Evolutionary conservation across 2,888 invertebrate genomes (phyloP).

Genomic region (Cosmia pyralina): DNA sequence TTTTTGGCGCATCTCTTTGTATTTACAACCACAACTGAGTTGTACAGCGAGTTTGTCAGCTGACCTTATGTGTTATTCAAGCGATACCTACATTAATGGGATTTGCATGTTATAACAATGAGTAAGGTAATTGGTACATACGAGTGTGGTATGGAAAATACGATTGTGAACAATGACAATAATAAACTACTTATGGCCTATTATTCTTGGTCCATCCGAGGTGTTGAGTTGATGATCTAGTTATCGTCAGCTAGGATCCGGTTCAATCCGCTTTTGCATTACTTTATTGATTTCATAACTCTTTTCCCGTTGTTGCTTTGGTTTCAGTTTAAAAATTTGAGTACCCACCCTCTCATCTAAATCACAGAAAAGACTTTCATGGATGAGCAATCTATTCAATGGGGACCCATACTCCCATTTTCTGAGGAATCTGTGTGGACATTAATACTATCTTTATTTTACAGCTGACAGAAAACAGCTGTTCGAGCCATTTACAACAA

Average conservation of each 20-base stretch:
- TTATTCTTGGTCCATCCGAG: constrained; percentile 15
- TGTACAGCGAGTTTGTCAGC: constrained; percentile 70
- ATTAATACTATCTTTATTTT: too few species aligned
- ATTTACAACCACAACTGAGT: constrained; percentile 78
- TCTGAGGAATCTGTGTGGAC: too few species aligned
- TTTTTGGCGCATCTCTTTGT: constrained; percentile 86
- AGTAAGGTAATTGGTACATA: constrained; percentile 32
- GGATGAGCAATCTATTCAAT: not conserved
- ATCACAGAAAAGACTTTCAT: constrained; percentile 12
- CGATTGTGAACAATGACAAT: constrained; percentile 31
- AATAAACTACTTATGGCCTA: constrained; percentile 7
- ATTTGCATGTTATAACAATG: constrained; percentile 49
- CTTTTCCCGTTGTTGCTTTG: not conserved
- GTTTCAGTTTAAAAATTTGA: constrained; percentile 19
- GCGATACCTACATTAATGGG: constrained; percentile 45
- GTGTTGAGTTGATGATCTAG: constrained; percentile 11
- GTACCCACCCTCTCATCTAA: not conserved
- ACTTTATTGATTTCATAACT: constrained; percentile 6
- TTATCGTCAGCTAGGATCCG: not conserved
- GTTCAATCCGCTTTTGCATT: constrained; percentile 8
- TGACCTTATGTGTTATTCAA: constrained; percentile 65
- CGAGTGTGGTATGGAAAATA: constrained; percentile 29
- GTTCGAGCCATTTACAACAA: too few species aligned
- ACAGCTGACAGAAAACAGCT: too few species aligned
- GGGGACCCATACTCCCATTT: too few species aligned